Base-by-base conservation (phyloP, 1,140 invertebrate genomes). In the Dysdera silvatica region DNA sequence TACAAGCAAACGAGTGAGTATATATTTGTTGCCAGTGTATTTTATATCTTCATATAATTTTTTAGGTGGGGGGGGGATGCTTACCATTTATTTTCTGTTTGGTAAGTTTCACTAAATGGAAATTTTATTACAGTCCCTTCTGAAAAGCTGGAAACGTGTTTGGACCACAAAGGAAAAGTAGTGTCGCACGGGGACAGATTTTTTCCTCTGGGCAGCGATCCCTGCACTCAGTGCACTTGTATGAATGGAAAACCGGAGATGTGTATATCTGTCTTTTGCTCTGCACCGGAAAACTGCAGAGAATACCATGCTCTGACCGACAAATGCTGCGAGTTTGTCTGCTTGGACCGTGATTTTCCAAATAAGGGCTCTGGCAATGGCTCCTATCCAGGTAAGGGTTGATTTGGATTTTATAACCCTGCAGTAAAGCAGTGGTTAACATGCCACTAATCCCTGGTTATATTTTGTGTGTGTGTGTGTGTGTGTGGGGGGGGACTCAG, bases 251-350 rank as follows among this genome's bases (percentile, higher is more conserved):
- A 70, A 54, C 68, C 70, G 5, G 73, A 72, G 26, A 73, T 73
- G 72, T 78, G 77, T 65, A 71, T 70, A 24, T 68, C 72, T 5
- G 73, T 75, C 0, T 69, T 70, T 7, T 78, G 77, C 65, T 73
- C 73, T 4, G 75, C 76, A 14, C 77, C 77, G 8, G 67, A 68
- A 16, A 65, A 69, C 37, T 75, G 74, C 59, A 37, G 43, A 18
- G 62, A 69, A 16, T 71, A 65, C 29, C 67, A 73, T 56, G 67
- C 60, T 23, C 57, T 74, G 12, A 56, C 69, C 8, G 70, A 69
- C 28, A 69, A 71, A 54, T 78, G 77, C 54, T 78, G 77, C 56
- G 58, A 75, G 47, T 77, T 75, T 62, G 49, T 68, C 16, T 78
- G 76, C 65, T 32, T 72, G n/a, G 73, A 74, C 35, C 57, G 61